Evolutionary conservation across 2,888 invertebrate genomes (phyloP), one percentile per base, ranked within the genome.

Genomic region (Cephus nigrinus): DNA sequence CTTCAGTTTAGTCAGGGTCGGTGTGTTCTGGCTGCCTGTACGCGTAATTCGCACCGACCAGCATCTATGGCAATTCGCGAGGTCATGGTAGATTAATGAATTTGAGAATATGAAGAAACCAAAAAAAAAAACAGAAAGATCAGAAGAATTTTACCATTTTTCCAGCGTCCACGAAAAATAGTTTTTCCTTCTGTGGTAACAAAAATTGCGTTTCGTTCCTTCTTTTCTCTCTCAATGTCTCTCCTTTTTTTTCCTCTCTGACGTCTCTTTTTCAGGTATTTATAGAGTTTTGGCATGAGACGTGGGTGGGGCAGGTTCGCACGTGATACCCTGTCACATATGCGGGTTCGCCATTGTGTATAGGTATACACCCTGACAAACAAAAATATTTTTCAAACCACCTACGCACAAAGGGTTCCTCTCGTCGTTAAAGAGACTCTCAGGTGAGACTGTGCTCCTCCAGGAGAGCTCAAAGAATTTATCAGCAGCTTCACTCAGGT

Each of bases 281-380:
- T 85, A 86, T 86, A 86, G 85, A 85, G 84, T 83, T 84, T 87
- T 81, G 82, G 83, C 81, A 82, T 83, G 76, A 82, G 76, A 84
- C 84, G 84, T 84, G 83, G 85, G 84, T 78, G 85, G 82, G 80
- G 87, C 85, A 81, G 73, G 32, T 36, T 40, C 30, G 79, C 68
- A 68, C 32, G 76, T 35, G 79, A 40, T 69, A 75, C 69, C 12
- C 31, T 71, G 31, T 33, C 71, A 9, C 11, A 31, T 12, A 71
- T 71, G 71, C 71, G 55, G 55, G 23, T 3, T 11, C 31, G 15
- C 31, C 71, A 31, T 71, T 71, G 3, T 31, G 71, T 71, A 71
- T 15, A 15, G 31, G 31, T 12, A 15, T 71, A 71, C 12, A 33
- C 12, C 12, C 12, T 32, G 71, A 11, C 3, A 71, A 71, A 71